These are phyloP conservation scores for Drosophila nannoptera DNA, from an alignment of 1,140 invertebrate genomes.

Conservation along the genomic window DNA sequence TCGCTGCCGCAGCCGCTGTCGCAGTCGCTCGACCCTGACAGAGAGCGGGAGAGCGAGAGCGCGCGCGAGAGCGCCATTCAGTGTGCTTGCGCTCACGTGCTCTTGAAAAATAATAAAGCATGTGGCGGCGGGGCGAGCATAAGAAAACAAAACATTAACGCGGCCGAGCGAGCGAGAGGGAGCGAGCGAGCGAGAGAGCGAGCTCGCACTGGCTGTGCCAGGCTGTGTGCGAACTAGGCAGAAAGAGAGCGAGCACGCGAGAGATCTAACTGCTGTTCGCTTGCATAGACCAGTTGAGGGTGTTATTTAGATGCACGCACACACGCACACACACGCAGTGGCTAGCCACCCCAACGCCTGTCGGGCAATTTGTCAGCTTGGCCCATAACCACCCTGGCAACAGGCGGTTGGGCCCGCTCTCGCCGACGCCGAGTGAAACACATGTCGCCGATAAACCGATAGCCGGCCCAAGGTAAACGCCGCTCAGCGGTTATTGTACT, in stretches of 20 bases:
- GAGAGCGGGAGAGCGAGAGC: slow-evolving; percentile 45
- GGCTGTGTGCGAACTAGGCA: slow-evolving; percentile 10
- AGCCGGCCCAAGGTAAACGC: slow-evolving; percentile 31
- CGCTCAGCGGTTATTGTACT: slow-evolving; percentile 46
- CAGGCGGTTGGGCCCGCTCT: slow-evolving; percentile 12
- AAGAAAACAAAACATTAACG: slow-evolving; percentile 30
- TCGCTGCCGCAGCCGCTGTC: slow-evolving; percentile 45
- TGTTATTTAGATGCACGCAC: slow-evolving; percentile 19
- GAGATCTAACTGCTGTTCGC: slow-evolving; percentile 22
- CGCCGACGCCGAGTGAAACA: slow-evolving; percentile 52
- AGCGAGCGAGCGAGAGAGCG: neutral
- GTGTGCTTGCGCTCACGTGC: slow-evolving; percentile 26
- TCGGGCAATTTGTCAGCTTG: slow-evolving; percentile 30
- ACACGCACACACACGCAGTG: neutral
- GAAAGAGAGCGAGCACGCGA: slow-evolving; percentile 1
- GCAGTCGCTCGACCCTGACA: slow-evolving; percentile 52
- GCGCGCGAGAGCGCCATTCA: slow-evolving; percentile 6
- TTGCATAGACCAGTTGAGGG: slow-evolving; percentile 18
- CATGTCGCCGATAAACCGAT: slow-evolving; percentile 46
- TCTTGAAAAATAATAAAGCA: slow-evolving; percentile 27
- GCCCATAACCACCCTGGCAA: slow-evolving; percentile 34
- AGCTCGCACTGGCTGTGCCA: neutral
- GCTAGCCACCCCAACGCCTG: slow-evolving; percentile 32
- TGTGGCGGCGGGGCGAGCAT: slow-evolving; percentile 13
- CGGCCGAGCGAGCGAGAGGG: slow-evolving; percentile 3